Percentiles rank a stretch among this genome's conserved stretches.
phyloP scores from a whole-genome alignment of 2,888 invertebrate species.

The Platynereis dumerilii region DNA sequence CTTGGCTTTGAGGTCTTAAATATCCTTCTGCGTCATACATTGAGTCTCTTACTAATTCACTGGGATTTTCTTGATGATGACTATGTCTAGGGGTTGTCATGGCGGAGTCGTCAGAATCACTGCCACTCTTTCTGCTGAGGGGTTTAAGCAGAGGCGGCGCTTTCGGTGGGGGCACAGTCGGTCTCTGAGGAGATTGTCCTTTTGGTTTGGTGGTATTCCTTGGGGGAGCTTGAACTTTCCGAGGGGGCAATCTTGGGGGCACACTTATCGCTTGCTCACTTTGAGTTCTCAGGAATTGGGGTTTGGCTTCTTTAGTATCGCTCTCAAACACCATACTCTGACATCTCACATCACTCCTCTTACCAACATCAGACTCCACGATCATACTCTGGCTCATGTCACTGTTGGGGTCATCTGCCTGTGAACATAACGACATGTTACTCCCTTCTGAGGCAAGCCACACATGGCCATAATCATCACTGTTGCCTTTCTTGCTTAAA shows the following conservation, averaged over 20 bases:
- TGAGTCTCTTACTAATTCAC: neutral
- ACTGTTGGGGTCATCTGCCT: no score
- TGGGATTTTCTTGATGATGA: neutral
- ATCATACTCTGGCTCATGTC: no score
- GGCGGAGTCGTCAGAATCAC: neutral
- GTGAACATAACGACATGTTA: no score
- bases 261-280: neutral
- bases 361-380: neutral
- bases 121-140: neutral
- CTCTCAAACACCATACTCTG: neutral
- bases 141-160: neutral
- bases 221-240: neutral
- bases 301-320: neutral
- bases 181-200: neutral
- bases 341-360: neutral
- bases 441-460: no score
- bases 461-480: no score
- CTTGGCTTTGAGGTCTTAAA: neutral
- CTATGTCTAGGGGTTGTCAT: neutral
- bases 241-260: neutral
- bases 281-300: no score
- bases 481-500: no score
- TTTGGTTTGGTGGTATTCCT: neutral
- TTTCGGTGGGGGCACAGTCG: neutral
- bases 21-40: slow-evolving; percentile 1